Evolutionary conservation across 2,113 vertebrate genomes (phyloP).

Genomic region (Himantopus leucocephalus): DNA sequence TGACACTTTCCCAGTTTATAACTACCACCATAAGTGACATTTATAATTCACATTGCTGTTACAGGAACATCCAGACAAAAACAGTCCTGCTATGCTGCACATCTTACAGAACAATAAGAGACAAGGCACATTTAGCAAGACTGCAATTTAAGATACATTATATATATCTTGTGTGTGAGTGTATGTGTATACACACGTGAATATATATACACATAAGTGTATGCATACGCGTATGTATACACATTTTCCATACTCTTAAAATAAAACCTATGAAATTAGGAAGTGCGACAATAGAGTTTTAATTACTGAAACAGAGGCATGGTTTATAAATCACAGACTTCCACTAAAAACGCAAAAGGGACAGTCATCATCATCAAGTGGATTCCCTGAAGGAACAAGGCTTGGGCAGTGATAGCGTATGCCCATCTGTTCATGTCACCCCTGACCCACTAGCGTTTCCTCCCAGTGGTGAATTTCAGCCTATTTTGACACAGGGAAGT

Average conservation of each 20-base stretch:
- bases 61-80: neutral
- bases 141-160: neutral
- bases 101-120: neutral
- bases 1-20: neutral
- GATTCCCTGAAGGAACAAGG: neutral
- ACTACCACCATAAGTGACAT: neutral
- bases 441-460: neutral
- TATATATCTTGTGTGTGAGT: neutral
- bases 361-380: neutral
- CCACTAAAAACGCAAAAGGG: neutral
- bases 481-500: neutral
- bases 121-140: neutral
- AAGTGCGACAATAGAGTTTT: neutral
- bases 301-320: neutral
- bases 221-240: fast-evolving
- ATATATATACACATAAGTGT: neutral
- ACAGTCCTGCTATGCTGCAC: neutral
- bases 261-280: neutral
- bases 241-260: neutral
- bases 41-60: neutral
- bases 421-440: neutral
- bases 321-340: neutral
- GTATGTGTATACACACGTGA: neutral
- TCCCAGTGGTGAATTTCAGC: neutral
- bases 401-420: neutral